Evolutionary conservation across 2,113 vertebrate genomes (phyloP), one percentile per base, ranked within the genome.

Genomic region (Sinocyclocheilus anshuiensis): DNA sequence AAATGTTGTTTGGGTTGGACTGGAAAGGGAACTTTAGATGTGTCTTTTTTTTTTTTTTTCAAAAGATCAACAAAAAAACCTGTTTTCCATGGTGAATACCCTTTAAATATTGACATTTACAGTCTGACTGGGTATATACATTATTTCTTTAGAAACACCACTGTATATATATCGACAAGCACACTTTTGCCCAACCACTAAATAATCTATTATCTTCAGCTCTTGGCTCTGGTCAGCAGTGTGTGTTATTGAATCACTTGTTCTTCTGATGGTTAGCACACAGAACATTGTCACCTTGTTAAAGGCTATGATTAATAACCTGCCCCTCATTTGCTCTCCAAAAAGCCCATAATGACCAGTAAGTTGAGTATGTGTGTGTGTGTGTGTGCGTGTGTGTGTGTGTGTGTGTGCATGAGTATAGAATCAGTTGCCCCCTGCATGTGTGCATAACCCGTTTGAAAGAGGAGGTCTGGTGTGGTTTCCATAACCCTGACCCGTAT

Each of bases 361-460:
- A 88, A 83, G 78, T 69, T 84, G 65, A 87, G 77, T 77, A 45
- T 74, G 26, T n/a, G 69, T 65, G 77, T 39, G 4, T 29, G 77
- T 75, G 77, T 89, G 78, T 90, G 45, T 80, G 86, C 33, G 87
- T 50, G 77, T 74, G 26, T n/a, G 69, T 65, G 77, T 65, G 77
- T 45, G 45, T 29, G 69, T 75, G 75, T 89, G 76, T 90, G 45
- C 4, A 4, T 90, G 86, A 86, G 86, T 79, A 90, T 89, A 81
- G 87, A 92, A 90, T 93, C 92, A 92, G 92, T 93, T 94, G 92
- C 93, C 92, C 91, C n/a, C 92, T 88, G 90, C 92, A 92, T 77
- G 24, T 93, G 89, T 80, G 86, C 26, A 87, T 53, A 4, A 93
- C 91, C 92, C 87, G 75, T 36, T 42, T 26, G 45, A 79, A 75